phyloP scores from a whole-genome alignment of 2,113 vertebrate genomes.

The Burhinus oedicnemus region DNA sequence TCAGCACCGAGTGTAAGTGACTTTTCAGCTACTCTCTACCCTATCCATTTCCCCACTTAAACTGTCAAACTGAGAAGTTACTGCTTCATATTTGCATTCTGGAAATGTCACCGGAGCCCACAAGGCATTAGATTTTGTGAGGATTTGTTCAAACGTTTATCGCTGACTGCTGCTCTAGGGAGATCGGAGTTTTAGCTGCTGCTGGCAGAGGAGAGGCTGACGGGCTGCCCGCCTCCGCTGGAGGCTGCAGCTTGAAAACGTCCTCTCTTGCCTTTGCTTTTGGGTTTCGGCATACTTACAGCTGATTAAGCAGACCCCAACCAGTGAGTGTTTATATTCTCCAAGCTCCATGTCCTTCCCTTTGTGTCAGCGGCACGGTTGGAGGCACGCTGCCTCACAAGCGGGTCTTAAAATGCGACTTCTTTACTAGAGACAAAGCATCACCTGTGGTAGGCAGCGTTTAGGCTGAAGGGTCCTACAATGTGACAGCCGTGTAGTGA shows the following conservation, averaged over 20 bases:
- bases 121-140: neutral
- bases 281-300: neutral
- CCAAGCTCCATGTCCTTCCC: neutral
- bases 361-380: neutral
- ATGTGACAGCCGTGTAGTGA: fast-evolving
- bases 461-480: neutral
- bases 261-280: neutral
- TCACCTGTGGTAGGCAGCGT: neutral
- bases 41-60: neutral
- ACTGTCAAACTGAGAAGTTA: neutral
- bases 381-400: neutral
- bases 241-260: neutral
- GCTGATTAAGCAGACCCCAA: neutral
- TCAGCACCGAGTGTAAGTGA: neutral
- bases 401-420: neutral
- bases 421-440: neutral
- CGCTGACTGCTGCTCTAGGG: neutral
- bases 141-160: conserved; percentile 10
- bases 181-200: neutral
- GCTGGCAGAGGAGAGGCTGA: neutral
- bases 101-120: neutral
- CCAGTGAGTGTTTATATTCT: neutral
- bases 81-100: conserved; percentile 3
- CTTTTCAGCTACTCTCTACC: neutral
- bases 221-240: neutral